A percentile compares a stretch with the other conserved stretches of the same genome.
phyloP scores from a whole-genome alignment of 2,797 vertebrate genomes.

The Champsocephalus esox region DNA sequence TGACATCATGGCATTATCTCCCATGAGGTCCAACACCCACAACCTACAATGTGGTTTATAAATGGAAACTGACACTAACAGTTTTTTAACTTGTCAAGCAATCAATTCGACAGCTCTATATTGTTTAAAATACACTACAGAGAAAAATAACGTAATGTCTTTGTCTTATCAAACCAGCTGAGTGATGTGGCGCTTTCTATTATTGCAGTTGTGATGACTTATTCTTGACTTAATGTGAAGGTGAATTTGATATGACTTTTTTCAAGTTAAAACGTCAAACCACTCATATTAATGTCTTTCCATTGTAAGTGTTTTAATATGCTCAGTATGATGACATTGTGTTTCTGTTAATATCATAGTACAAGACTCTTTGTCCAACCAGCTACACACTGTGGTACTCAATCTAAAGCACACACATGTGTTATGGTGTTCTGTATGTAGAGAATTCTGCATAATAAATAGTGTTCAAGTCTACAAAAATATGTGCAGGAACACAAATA shows the following conservation, averaged over 20 bases:
- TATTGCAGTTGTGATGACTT: neutral
- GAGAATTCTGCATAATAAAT: too few species aligned
- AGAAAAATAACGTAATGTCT: neutral
- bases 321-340: conserved; percentile 3
- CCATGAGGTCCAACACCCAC: too few species aligned
- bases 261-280: neutral
- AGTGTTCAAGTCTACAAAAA: too few species aligned
- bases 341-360: conserved; percentile 17
- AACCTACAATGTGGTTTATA: neutral
- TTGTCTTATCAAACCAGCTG: neutral
- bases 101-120: neutral
- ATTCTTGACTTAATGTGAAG: neutral
- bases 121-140: neutral
- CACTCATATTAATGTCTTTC: neutral
- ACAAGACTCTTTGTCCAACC: too few species aligned
- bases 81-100: neutral
- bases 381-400: too few species aligned
- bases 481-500: too few species aligned
- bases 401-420: too few species aligned
- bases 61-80: neutral
- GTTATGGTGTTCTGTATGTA: too few species aligned
- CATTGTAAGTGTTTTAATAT: neutral
- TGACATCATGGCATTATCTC: too few species aligned
- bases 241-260: neutral
- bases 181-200: neutral